A percentile compares a stretch with the other conserved stretches of the same genome.
Conservation (phyloP, 2,797 vertebrate genomes). For the Leptodactylus fallax region DNA sequence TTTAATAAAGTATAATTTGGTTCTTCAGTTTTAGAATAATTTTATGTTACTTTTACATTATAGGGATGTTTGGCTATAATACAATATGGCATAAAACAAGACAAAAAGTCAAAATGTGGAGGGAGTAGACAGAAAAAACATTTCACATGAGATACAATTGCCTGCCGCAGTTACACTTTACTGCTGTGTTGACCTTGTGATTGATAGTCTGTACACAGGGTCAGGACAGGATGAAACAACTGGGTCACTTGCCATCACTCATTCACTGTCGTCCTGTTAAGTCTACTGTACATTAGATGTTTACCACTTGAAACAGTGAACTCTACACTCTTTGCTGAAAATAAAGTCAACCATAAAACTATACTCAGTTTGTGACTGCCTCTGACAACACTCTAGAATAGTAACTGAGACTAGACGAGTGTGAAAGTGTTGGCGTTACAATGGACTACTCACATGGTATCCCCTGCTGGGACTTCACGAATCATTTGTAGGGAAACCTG, state of each 20-base stretch:
- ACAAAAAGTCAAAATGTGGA: neutral
- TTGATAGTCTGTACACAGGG: conserved; percentile 29
- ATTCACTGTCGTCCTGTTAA: neutral
- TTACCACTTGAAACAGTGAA: neutral
- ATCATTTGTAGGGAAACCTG: neutral
- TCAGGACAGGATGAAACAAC: conserved; percentile 35
- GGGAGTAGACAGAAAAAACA: neutral
- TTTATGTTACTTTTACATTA: neutral
- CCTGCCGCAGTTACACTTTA: neutral
- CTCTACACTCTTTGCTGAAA: neutral
- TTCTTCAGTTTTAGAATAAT: neutral
- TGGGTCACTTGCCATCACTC: conserved; percentile 51
- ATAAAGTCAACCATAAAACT: neutral
- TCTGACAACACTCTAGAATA: neutral
- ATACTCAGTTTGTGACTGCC: neutral
- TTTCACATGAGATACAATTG: conserved; percentile 14
- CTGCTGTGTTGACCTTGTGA: conserved; percentile 35
- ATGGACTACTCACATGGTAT: neutral
- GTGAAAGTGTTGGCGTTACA: neutral
- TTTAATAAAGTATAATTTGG: neutral
- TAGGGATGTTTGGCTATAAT: neutral
- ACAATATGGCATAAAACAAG: neutral
- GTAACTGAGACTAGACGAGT: neutral
- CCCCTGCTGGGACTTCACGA: neutral
- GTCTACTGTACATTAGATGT: neutral